Evolutionary conservation across 1,140 invertebrate species (phyloP).

Genomic region (Leguminivora glycinivorella): DNA sequence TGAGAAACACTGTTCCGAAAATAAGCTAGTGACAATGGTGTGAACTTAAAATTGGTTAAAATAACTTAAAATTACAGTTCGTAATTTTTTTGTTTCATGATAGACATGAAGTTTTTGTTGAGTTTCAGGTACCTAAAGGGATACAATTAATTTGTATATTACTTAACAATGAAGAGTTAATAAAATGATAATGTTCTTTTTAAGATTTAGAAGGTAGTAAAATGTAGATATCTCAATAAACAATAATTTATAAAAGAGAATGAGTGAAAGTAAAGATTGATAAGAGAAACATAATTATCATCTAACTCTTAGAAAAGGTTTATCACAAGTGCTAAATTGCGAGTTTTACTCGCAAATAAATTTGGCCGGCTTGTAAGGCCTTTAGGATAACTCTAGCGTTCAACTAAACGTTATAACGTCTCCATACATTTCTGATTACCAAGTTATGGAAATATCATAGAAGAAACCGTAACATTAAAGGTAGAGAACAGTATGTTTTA

Average conservation of each 20-base stretch:
- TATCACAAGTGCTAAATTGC: slow-evolving; percentile 61
- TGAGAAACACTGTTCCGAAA: slow-evolving; percentile 76
- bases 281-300: slow-evolving; percentile 26
- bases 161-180: slow-evolving; percentile 34
- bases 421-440: slow-evolving; percentile 37
- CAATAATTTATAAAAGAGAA: slow-evolving; percentile 5
- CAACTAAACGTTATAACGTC: slow-evolving; percentile 31
- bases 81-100: slow-evolving; percentile 25
- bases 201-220: slow-evolving; percentile 3
- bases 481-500: too few relatives aligned
- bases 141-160: slow-evolving; percentile 47
- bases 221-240: slow-evolving; percentile 11
- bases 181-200: slow-evolving; percentile 33
- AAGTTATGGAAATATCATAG: too few relatives aligned
- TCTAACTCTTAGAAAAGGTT: slow-evolving; percentile 45
- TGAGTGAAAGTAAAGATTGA: slow-evolving; percentile 16
- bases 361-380: slow-evolving; percentile 31
- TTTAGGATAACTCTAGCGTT: slow-evolving; percentile 16
- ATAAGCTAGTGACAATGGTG: slow-evolving; percentile 42
- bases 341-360: slow-evolving; percentile 52
- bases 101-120: slow-evolving; percentile 52
- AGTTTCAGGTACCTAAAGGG: slow-evolving; percentile 73
- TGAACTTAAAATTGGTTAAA: slow-evolving; percentile 49
- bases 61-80: slow-evolving; percentile 46
- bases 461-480: too few relatives aligned